Evolutionary conservation across 1,140 invertebrate species (phyloP), one percentile per base, ranked within the genome.

Genomic region (Ceratitis capitata): DNA sequence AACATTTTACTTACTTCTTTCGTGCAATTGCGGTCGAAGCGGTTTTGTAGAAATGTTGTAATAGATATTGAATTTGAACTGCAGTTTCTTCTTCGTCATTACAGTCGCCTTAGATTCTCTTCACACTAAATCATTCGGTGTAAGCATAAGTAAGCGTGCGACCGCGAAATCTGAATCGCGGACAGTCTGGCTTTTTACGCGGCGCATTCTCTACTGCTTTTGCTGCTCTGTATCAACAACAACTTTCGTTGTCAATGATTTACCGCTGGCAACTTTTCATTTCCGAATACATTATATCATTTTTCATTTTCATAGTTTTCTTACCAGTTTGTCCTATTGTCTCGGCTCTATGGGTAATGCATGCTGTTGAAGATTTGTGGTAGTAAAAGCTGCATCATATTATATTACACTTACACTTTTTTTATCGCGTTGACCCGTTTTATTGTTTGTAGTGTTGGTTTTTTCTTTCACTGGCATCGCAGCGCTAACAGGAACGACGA

Each of bases 191-290:
- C 64, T 78, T 16, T 29, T 32, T 53, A 84, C 53, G 26, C 19
- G 49, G 26, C 83, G 29, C 56, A 56, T 84, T 51, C n/a, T 32
- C 26, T 35, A 14, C 23, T 84, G 32, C 83, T 9, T 35, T 26
- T 2, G 9, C 39, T 9, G 23, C n/a, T 26, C 7, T 16, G n/a
- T n/a, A n/a, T n/a, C n/a, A n/a, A n/a, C n/a, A 19, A 39, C 35
- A n/a, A 14, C 83, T 16, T 3, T 26, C 39, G 69, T 35, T 78
- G 39, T n/a, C 69, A 14, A 78, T 45, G 69, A 78, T 78, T 78
- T 78, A 78, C 87, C 88, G 89, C 87, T 86, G n/a, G 88, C 85
- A 84, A 82, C 85, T 9, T 87, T 84, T 69, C 84, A 85, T 82
- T 84, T 84, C 61, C 83, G 45, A 82, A 61, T 82, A 88, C 88